These are phyloP conservation scores for Melanitta fusca DNA, from an alignment of 2,797 vertebrate genomes.

Conservation along the genomic window DNA sequence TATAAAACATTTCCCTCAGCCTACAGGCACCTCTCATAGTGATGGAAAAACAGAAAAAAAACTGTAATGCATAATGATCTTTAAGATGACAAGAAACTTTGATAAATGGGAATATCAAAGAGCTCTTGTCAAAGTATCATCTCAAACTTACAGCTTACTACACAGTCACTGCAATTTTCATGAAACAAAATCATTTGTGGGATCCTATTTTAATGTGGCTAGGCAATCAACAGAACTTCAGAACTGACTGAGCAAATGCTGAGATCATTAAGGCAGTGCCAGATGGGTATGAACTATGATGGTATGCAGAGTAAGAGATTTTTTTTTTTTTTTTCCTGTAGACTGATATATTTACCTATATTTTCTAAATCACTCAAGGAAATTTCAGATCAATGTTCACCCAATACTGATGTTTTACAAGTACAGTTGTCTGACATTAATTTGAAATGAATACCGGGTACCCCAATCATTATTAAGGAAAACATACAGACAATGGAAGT, in stretches of 20 bases:
- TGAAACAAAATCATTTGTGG: neutral
- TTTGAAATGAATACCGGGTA: neutral
- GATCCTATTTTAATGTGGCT: neutral
- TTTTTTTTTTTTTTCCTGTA: neutral
- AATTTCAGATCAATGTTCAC: neutral
- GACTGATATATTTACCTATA: neutral
- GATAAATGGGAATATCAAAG: neutral
- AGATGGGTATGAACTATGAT: neutral
- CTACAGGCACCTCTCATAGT: neutral
- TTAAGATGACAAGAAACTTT: neutral
- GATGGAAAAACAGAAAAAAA: neutral
- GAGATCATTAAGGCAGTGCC: neutral
- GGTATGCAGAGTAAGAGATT: rapidly evolving
- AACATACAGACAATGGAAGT: neutral
- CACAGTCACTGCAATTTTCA: neutral
- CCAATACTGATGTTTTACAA: neutral
- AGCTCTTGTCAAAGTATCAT: neutral
- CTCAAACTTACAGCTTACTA: neutral
- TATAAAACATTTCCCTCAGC: neutral
- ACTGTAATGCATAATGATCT: neutral
- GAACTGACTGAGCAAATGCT: neutral
- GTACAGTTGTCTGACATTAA: neutral
- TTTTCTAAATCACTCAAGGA: neutral
- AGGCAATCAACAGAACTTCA: neutral
- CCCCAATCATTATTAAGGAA: neutral